Evolutionary conservation across 2,113 vertebrate species (phyloP), one percentile per base, ranked within the genome.

Genomic region (Paracanthobrama guichenoti): DNA sequence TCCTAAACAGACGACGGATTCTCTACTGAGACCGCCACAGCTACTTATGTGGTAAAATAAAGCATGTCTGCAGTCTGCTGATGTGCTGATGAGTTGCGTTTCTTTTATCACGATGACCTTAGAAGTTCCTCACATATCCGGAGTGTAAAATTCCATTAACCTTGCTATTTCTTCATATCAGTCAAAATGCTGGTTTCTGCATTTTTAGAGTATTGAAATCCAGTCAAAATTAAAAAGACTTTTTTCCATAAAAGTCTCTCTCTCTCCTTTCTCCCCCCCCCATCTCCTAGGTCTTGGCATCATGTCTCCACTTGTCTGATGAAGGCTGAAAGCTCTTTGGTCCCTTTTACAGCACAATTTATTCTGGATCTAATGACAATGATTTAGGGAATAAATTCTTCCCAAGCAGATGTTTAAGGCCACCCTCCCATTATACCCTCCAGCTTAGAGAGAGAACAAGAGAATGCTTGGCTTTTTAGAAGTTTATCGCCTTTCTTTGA

Each of bases 321-420:
- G 72, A 72, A 80, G 55, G 67, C 80, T 69, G 53, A 69, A 50
- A 81, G 84, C 73, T 59, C 39, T 79, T 66, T 83, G 64, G 77
- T 88, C 46, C 72, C 81, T 85, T 86, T 88, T 88, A 87, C 48
- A 77, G 85, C 77, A 66, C 48, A 82, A 82, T 90, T 90, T 90
- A 90, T 90, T 90, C 85, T 82, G 59, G 42, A 84, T 90, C 88
- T 91, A 92, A 92, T 92, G 88, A 91, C 89, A 91, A 88, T 91
- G 88, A 88, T 91, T 93, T 90, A 87, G 83, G 82, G 85, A 89
- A 91, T 92, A 86, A 86, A 92, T 91, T 91, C 89, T 89, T 92
- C 83, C 20, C 79, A 57, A 89, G 89, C 89, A 90, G 90, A 92
- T 92, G 89, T 90, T 89, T 92, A 67, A 87, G 82, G 83, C 82